A percentile compares a stretch with the other conserved stretches of the same genome.
These are phyloP conservation scores for Atethmia centrago DNA, from an alignment of 2,888 invertebrate genomes.

Conservation along the genomic window DNA sequence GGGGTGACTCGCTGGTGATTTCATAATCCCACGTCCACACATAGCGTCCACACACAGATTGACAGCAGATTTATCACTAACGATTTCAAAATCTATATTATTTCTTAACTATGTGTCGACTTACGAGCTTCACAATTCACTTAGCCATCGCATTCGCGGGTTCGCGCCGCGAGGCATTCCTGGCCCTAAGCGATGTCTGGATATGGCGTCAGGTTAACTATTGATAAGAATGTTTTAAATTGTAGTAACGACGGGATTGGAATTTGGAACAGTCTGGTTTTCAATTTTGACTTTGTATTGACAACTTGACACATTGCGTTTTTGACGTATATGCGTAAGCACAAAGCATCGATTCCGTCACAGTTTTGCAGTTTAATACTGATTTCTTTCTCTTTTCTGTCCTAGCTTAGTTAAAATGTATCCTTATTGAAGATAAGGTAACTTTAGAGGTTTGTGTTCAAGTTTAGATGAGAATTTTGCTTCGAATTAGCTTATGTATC, in stretches of 20 bases:
- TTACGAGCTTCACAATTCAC: too few relatives aligned
- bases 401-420: conserved; percentile 34
- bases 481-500: conserved; percentile 58
- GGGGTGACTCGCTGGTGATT: too few relatives aligned
- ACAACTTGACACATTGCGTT: conserved; percentile 24
- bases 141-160: too few relatives aligned
- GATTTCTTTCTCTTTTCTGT: conserved; percentile 31
- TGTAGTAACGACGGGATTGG: background rate
- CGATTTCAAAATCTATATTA: too few relatives aligned
- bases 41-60: too few relatives aligned
- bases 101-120: too few relatives aligned
- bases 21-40: background rate
- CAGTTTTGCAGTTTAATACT: conserved; percentile 31
- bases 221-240: background rate
- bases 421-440: conserved; percentile 18
- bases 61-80: too few relatives aligned
- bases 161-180: background rate
- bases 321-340: conserved; percentile 60
- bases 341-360: conserved; percentile 63
- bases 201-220: too few relatives aligned
- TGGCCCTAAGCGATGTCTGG: background rate
- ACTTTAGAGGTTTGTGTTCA: conserved; percentile 20
- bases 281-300: conserved; percentile 13
- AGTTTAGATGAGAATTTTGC: conserved; percentile 25
- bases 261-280: conserved; percentile 1